These are phyloP conservation scores for Scaptomyza polygonia DNA, from an alignment of 2,888 invertebrate species.

Conservation along the genomic window DNA sequence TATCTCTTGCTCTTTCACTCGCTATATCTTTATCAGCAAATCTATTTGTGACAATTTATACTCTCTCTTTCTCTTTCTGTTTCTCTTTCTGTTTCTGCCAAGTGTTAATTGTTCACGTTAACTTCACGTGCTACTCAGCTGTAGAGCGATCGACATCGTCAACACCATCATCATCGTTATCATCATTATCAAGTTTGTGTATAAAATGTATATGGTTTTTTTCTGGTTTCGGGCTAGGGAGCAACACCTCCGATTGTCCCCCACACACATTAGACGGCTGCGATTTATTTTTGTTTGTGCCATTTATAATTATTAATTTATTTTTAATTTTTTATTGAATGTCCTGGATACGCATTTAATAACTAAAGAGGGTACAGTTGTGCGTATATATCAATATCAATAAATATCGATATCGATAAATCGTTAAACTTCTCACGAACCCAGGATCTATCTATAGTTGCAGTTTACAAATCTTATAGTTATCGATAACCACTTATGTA, in stretches of 20 bases:
- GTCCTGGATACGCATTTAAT: constrained; percentile 9
- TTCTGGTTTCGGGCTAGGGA: constrained; percentile 9
- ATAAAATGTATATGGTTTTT: constrained; percentile 46
- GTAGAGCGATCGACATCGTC: constrained; percentile 55
- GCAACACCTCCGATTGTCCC: not conserved
- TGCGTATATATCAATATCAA: not conserved
- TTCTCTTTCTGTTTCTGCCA: constrained; percentile 13
- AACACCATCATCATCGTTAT: constrained; percentile 6
- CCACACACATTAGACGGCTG: not conserved
- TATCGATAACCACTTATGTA: too few relatives aligned
- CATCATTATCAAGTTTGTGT: constrained; percentile 25
- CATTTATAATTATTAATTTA: constrained; percentile 18
- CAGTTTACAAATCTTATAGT: not conserved
- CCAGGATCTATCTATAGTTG: too few relatives aligned
- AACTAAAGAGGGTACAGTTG: not conserved
- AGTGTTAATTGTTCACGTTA: constrained; percentile 69
- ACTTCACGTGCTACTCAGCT: constrained; percentile 69
- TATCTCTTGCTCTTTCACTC: not conserved
- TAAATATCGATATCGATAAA: not conserved
- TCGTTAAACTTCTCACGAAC: not conserved
- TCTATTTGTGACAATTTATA: constrained; percentile 32
- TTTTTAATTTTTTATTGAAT: constrained; percentile 4
- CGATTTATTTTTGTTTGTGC: constrained; percentile 58
- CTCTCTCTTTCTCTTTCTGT: constrained; percentile 8
- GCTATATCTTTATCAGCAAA: not conserved